Evolutionary conservation across 1,140 invertebrate genomes (phyloP).

Genomic region (Zaprionus gabonicus): DNA sequence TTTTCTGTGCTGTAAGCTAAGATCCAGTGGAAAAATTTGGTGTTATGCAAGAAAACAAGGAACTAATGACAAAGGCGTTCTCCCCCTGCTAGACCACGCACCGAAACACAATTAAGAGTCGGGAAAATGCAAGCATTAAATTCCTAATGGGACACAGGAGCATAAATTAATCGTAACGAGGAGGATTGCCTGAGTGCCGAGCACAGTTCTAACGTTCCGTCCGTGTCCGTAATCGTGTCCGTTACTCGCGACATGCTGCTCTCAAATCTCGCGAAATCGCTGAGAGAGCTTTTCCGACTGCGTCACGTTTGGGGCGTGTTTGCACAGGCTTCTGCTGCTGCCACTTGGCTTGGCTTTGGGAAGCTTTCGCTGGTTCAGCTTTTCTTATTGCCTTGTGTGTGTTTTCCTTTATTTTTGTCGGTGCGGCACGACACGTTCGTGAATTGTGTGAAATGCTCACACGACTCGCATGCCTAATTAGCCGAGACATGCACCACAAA

Average conservation of each 20-base stretch:
- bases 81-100: not conserved
- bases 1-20: not conserved
- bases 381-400: slow-evolving; percentile 2
- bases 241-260: not conserved
- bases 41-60: not conserved
- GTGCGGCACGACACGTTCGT: not conserved
- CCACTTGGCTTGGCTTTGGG: not conserved
- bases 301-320: slow-evolving; percentile 17
- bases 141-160: slow-evolving; percentile 25
- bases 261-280: slow-evolving; percentile 17
- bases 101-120: slow-evolving; percentile 1
- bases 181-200: not conserved
- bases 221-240: not conserved
- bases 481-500: slow-evolving; percentile 39
- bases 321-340: not conserved
- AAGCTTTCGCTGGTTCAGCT: slow-evolving; percentile 38
- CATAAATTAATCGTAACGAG: slow-evolving; percentile 26
- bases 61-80: not conserved
- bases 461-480: slow-evolving; percentile 25
- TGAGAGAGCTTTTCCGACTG: slow-evolving; percentile 26
- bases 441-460: not conserved
- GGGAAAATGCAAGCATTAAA: slow-evolving; percentile 13
- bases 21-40: not conserved
- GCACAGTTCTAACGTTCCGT: not conserved
- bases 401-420: not conserved